phyloP scores from a whole-genome alignment of 2,888 invertebrate species.

The Pteria penguin region DNA sequence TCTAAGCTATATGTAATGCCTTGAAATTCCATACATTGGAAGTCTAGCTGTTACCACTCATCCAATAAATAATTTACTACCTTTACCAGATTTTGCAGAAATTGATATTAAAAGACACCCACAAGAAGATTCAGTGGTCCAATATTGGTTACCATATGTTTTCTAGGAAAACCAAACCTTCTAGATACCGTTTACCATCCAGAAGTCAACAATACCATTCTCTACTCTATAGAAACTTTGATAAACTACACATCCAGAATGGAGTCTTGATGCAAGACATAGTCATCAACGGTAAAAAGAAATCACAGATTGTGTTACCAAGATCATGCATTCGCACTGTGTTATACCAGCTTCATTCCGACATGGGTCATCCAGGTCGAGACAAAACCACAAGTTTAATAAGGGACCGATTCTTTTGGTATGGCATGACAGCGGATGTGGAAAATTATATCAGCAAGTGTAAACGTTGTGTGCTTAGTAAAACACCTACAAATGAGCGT shows the following conservation, averaged over 20 bases:
- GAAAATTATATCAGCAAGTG: no score
- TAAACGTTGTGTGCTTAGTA: no score
- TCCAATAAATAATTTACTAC: background rate
- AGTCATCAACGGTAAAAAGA: background rate
- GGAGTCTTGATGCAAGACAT: constrained; percentile 22
- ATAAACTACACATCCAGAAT: constrained; percentile 7
- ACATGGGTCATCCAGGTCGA: constrained; percentile 39
- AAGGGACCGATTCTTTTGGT: constrained; percentile 27
- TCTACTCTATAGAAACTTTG: constrained; percentile 10
- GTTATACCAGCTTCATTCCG: constrained; percentile 29
- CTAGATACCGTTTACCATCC: background rate
- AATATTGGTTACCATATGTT: background rate
- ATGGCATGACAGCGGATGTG: constrained; percentile 16
- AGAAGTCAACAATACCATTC: background rate
- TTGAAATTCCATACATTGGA: background rate
- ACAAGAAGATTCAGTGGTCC: constrained; percentile 15
- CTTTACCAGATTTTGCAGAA: background rate
- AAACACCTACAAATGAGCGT: no score
- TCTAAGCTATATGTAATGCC: constrained; percentile 15
- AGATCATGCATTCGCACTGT: background rate
- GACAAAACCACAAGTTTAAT: no score
- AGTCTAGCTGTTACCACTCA: background rate
- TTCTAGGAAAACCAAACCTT: constrained; percentile 3
- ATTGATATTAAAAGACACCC: constrained; percentile 15
- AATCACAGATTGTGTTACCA: constrained; percentile 30